Base-by-base conservation (phyloP, 2,888 invertebrate genomes). In the Sphecodes monilicornis region DNA sequence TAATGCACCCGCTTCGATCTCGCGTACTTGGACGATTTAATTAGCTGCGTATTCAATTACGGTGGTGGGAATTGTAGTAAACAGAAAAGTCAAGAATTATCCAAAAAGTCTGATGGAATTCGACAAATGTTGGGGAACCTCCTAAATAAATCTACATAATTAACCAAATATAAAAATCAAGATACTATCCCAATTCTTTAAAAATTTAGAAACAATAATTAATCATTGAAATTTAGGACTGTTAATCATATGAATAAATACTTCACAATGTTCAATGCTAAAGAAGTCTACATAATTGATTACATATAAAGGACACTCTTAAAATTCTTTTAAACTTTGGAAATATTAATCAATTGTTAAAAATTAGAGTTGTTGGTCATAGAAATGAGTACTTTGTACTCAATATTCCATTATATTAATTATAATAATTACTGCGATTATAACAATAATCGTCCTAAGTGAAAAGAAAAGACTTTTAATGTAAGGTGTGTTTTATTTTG, bases 1-100 rank as follows among this genome's bases (percentile, higher is more conserved):
- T 75, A 74, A 74, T 80, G 57, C 69, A 18, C 36, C 57, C n/a
- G 66, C 70, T 50, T 29, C 75, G 43, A 75, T 75, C 57, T 70
- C 69, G 57, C 43, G 43, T 70, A 75, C 69, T 69, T 70, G 29
- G 60, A 39, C 32, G 69, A 69, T 75, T 80, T 80, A 80, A 80
- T 80, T 80, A 75, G 29, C 69, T 18, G 32, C 43, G 69, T 39
- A 50, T 74, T 75, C 74, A 70, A 46, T 75, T 57, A 80, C n/a
- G 41, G 41, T n/a, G 68, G 26, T n/a, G 46, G 43, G 46, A 39
- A 32, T 70, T 43, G 60, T 2, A 10, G 22, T 32, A 29, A 74
- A 74, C 29, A 41, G 57, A 26, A 26, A 75, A 32, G 6, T n/a
- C 10, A 32, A 36, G 36, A 36, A 11, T 5, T 18, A n/a, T 39